These are phyloP conservation scores for Eubasilissa regina DNA, from an alignment of 1,140 invertebrate species.

Conservation along the genomic window DNA sequence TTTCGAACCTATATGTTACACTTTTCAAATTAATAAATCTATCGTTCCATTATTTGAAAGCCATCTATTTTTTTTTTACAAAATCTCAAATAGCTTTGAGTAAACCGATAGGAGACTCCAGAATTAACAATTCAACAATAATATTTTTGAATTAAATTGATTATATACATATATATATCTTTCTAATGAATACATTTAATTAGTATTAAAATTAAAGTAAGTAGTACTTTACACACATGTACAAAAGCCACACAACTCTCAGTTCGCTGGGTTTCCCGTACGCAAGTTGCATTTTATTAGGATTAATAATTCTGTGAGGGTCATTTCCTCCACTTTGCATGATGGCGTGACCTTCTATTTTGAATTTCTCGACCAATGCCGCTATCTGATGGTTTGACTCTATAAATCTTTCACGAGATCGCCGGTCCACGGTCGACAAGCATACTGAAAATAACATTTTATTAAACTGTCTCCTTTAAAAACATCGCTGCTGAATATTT, in stretches of 20 bases:
- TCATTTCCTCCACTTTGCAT: conserved; percentile 67
- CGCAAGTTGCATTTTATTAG: conserved; percentile 79
- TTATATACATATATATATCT: too few species aligned
- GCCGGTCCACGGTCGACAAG: conserved; percentile 91
- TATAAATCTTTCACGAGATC: conserved; percentile 89
- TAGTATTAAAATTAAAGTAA: too few species aligned
- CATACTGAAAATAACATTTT: conserved; percentile 78
- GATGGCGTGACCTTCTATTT: conserved; percentile 77
- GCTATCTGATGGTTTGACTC: conserved; percentile 95
- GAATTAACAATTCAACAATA: too few species aligned
- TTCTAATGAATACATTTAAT: too few species aligned
- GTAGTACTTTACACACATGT: conserved; percentile 85
- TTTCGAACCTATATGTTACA: too few species aligned
- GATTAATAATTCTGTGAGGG: conserved; percentile 68
- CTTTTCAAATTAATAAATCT: too few species aligned
- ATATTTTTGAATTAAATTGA: too few species aligned
- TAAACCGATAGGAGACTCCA: too few species aligned
- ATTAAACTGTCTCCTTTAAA: neutral
- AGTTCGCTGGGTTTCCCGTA: conserved; percentile 83
- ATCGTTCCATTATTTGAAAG: too few species aligned
- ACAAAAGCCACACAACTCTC: conserved; percentile 82
- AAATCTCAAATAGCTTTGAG: too few species aligned
- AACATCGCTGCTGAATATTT: neutral
- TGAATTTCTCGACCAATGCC: conserved; percentile 92
- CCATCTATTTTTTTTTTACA: too few species aligned